Conservation (phyloP, 1,140 invertebrate species). For the Danaus plexippus region DNA sequence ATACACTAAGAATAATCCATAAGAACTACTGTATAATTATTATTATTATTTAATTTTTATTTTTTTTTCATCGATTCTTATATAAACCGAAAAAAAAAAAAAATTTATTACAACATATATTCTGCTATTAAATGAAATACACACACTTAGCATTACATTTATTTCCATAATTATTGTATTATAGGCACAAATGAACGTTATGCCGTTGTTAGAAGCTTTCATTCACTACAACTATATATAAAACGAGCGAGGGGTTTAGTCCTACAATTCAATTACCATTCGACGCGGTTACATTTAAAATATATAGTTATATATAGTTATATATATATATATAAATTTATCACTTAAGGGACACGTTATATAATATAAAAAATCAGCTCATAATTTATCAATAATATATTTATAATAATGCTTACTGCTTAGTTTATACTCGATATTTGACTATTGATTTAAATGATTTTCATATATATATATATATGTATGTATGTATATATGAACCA, state of each 20-base stretch:
- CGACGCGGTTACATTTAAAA: not conserved
- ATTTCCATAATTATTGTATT: conserved; percentile 38
- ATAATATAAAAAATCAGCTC: no score
- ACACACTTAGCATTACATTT: conserved; percentile 33
- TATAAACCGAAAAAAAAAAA: conserved; percentile 20
- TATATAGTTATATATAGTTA: no score
- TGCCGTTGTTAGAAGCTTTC: conserved; percentile 36
- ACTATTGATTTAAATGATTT: no score
- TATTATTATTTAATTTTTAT: conserved; percentile 28
- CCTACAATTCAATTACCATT: conserved; percentile 35
- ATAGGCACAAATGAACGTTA: conserved; percentile 61
- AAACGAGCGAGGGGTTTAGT: conserved; percentile 53
- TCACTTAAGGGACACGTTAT: no score
- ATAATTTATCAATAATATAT: no score
- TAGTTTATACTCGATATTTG: no score
- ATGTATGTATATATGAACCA: conserved; percentile 11
- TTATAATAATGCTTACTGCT: no score
- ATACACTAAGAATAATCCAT: conserved; percentile 33
- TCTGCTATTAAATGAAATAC: conserved; percentile 44
- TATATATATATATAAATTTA: not conserved
- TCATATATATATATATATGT: conserved; percentile 22
- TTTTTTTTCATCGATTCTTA: conserved; percentile 4
- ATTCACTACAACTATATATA: conserved; percentile 28
- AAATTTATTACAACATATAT: conserved; percentile 22
- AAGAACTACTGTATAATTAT: conserved; percentile 47